Conservation (phyloP, 2,888 invertebrate species). For the Aquatica leii region DNA sequence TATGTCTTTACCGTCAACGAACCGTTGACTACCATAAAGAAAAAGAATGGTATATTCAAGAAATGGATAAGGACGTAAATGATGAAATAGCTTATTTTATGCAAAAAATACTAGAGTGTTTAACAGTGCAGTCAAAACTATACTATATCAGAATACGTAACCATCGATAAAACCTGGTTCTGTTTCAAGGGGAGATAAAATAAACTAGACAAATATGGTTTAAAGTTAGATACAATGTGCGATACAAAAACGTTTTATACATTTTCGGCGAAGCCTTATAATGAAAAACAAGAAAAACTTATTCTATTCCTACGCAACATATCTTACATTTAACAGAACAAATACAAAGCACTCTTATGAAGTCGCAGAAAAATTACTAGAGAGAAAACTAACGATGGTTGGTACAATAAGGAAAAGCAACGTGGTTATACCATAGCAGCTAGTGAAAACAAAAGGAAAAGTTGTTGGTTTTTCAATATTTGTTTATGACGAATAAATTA, state of each 20-base stretch:
- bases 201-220: slow-evolving; percentile 4
- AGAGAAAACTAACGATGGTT: slow-evolving; percentile 4
- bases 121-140: no score
- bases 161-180: no score
- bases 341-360: not conserved
- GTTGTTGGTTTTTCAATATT: not conserved
- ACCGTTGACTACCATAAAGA: no score
- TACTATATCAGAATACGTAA: no score
- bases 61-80: no score
- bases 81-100: no score
- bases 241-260: slow-evolving; percentile 1
- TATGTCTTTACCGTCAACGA: no score
- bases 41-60: no score
- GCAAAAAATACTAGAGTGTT: no score
- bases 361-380: not conserved
- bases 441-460: not conserved
- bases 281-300: not conserved
- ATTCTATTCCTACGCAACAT: slow-evolving; percentile 8
- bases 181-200: no score
- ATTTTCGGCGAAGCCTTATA: not conserved
- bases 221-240: not conserved
- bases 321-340: not conserved
- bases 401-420: not conserved
- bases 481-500: not conserved
- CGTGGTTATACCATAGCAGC: not conserved